phyloP scores from a whole-genome alignment of 2,113 vertebrate species.

The Spilogale gracilis region DNA sequence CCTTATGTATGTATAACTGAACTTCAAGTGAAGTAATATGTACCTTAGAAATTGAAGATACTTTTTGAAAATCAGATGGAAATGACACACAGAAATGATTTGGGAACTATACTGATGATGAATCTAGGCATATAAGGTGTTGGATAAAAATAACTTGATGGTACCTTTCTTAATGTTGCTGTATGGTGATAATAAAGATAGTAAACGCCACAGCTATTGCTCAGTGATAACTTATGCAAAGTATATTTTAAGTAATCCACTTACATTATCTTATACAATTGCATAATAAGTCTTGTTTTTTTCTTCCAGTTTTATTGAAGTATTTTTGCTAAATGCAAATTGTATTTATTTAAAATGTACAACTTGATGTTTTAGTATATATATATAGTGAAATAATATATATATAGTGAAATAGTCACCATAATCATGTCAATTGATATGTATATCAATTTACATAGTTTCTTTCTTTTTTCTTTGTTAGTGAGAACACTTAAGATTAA shows the following conservation, averaged over 20 bases:
- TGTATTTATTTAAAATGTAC: not conserved
- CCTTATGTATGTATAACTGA: not conserved
- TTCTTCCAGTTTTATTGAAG: not conserved
- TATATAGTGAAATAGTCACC: not conserved
- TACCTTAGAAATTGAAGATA: not conserved
- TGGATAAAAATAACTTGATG: not conserved
- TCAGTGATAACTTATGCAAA: not conserved
- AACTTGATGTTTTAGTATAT: not conserved
- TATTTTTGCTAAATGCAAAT: not conserved
- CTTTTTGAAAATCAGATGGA: not conserved
- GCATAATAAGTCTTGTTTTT: not conserved
- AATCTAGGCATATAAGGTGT: not conserved
- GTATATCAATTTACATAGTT: not conserved
- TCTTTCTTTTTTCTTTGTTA: not conserved
- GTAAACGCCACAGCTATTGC: not conserved
- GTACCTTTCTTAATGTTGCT: not conserved
- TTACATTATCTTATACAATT: not conserved
- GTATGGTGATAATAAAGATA: not conserved
- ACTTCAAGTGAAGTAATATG: not conserved
- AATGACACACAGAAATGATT: not conserved
- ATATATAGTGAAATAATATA: not conserved
- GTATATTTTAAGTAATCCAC: not conserved
- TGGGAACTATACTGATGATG: not conserved
- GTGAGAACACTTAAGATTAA: not conserved
- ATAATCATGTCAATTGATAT: not conserved